phyloP scores from a whole-genome alignment of 30 jellyfish, hydroid and myxozoan species.

The Pseudorhiza aurosa region DNA sequence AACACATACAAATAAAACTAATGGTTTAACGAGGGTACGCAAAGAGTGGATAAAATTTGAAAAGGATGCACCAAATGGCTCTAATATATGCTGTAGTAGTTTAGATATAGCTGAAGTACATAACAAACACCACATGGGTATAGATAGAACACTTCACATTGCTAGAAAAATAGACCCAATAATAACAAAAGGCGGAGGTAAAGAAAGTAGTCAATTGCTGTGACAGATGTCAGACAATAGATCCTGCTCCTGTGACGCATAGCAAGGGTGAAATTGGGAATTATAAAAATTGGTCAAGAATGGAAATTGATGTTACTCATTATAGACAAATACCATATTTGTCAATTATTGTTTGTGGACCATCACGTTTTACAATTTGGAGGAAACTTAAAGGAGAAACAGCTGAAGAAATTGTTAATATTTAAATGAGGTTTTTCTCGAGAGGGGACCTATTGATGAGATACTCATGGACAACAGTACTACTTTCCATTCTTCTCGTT shows the following conservation, averaged over 20 bases:
- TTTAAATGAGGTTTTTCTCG: neutral
- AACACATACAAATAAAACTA: slow-evolving; percentile 35
- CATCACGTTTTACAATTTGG: slow-evolving; percentile 11
- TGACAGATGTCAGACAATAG: neutral
- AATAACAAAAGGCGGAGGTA: neutral
- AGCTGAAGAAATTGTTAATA: neutral
- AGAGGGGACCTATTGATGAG: neutral
- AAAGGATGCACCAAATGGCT: too few species aligned
- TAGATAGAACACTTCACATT: neutral
- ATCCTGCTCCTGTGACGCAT: too few species aligned
- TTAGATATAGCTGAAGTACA: slow-evolving; percentile 11
- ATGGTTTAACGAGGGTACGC: slow-evolving; percentile 11
- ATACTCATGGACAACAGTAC: neutral
- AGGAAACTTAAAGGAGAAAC: neutral
- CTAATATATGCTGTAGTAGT: neutral
- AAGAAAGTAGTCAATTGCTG: neutral
- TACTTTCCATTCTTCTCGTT: neutral
- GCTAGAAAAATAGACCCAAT: neutral
- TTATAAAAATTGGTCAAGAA: neutral
- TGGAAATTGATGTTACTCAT: slow-evolving; percentile 11
- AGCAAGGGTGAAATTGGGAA: too few species aligned
- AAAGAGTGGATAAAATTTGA: slow-evolving; percentile 1
- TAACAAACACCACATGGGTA: neutral
- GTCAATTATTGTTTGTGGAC: slow-evolving; percentile 23
- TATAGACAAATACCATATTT: neutral